phyloP scores from a whole-genome alignment of 2,113 vertebrate genomes.

The Pholis gunnellus region DNA sequence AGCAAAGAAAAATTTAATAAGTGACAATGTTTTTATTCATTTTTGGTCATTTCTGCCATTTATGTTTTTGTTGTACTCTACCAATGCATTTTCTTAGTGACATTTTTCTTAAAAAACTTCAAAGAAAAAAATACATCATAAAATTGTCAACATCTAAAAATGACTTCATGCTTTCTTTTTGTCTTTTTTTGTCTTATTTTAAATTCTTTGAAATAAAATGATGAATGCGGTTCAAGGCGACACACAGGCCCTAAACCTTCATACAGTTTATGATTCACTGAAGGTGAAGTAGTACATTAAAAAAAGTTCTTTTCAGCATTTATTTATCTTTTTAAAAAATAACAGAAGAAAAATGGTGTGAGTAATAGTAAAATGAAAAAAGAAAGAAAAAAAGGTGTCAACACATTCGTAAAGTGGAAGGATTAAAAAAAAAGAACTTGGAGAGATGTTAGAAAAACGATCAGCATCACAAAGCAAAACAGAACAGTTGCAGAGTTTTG shows the following conservation, averaged over 20 bases:
- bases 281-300: background rate
- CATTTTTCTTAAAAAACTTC: slow-evolving; percentile 11
- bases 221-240: slow-evolving; percentile 7
- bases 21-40: slow-evolving; percentile 35
- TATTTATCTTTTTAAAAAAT: slow-evolving; percentile 13
- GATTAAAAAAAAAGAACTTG: accelerated
- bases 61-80: background rate
- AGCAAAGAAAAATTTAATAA: slow-evolving; percentile 33
- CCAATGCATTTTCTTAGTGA: slow-evolving; percentile 16
- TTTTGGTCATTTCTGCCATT: slow-evolving; percentile 37
- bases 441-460: slow-evolving; percentile 9
- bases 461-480: slow-evolving; percentile 5
- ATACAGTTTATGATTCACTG: background rate
- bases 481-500: background rate
- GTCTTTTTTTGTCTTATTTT: slow-evolving; percentile 18
- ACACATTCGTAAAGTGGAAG: background rate
- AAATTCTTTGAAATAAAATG: slow-evolving; percentile 30
- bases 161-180: slow-evolving; percentile 29
- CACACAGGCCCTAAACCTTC: background rate
- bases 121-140: background rate
- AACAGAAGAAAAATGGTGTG: slow-evolving; percentile 2
- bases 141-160: slow-evolving; percentile 4
- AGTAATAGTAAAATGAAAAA: slow-evolving; percentile 17
- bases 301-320: slow-evolving; percentile 12
- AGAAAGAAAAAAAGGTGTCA: background rate